Base-by-base conservation (phyloP, 1,140 invertebrate species). In the Drosophila asahinai region DNA sequence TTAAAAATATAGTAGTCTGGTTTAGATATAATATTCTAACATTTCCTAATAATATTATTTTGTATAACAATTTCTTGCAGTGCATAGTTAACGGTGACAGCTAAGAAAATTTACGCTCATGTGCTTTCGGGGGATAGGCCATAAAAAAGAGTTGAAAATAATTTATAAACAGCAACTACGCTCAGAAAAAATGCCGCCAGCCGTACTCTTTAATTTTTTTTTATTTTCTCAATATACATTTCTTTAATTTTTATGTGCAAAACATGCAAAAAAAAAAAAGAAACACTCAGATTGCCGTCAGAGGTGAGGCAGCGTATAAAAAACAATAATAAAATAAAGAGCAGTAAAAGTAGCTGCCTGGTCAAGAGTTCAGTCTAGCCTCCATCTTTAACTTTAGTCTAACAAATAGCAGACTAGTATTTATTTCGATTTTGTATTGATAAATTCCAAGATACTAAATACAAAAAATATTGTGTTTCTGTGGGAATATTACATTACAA, bases 131-230 rank as follows among this genome's bases (percentile, higher is more conserved):
- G 74, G 61, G 63, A 38, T 15, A 33, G 74, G 58, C 62, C 52
- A 81, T 82, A 81, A 77, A 81, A 70, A 71, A 49, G 81, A 82
- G 80, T 81, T 62, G 38, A 72, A 81, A 77, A 77, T 61, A 81
- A 81, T 81, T 81, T 71, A 60, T 27, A 72, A 70, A 42, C 43
- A 72, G 52, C 25, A 58, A 54, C 27, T 30, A 58, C 15, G 15
- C 15, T 9, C 8, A 19, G 33, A 25, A 48, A 25, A 55, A 45
- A 14, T 12, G 45, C 66, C 67, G 51, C 33, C 25, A 9, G 8
- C 17, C 27, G 2, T n/a, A 36, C 52, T 67, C 25, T 68, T 68
- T 22, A 27, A 38, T 27, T 73, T 73, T 59, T 73, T 36, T 36
- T 36, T 19, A 22, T 43, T 49, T 42, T 25, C 25, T 40, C 14